phyloP scores from a whole-genome alignment of 2,888 invertebrate genomes.

The Smittia sp. region DNA sequence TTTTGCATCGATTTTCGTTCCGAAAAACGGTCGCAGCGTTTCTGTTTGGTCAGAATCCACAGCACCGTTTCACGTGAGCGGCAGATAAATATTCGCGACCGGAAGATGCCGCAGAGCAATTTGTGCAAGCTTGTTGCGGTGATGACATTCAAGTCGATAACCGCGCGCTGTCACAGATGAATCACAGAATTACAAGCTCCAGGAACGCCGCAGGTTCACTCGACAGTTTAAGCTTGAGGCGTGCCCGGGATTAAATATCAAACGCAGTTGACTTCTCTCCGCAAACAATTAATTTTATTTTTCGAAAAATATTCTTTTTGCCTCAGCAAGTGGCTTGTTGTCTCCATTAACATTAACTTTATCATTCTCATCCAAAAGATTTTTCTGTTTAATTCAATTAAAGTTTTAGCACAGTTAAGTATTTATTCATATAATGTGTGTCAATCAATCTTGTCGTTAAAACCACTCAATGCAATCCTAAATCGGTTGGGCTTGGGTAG shows the following conservation, averaged over 20 bases:
- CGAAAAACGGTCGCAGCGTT: no score
- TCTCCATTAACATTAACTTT: neutral
- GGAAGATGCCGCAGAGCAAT: no score
- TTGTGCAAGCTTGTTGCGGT: no score
- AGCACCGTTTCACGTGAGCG: no score
- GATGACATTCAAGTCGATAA: no score
- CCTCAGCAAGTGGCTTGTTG: neutral
- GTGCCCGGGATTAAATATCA: neutral
- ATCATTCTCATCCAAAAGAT: neutral
- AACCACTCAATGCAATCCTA: neutral
- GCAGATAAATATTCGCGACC: no score
- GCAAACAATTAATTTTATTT: conserved; percentile 32
- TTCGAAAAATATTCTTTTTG: conserved; percentile 16
- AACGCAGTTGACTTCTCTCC: neutral
- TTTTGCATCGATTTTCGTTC: no score
- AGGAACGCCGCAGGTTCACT: neutral
- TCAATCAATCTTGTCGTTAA: neutral
- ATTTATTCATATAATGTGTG: neutral
- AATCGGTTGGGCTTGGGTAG: no score
- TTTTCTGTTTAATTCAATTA: neutral
- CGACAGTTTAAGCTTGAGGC: no score
- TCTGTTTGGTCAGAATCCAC: no score
- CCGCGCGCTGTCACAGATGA: no score
- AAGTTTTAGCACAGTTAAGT: neutral
- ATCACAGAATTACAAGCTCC: no score